Conservation (phyloP, 1,140 invertebrate genomes). For the Drosophila carrolli region DNA sequence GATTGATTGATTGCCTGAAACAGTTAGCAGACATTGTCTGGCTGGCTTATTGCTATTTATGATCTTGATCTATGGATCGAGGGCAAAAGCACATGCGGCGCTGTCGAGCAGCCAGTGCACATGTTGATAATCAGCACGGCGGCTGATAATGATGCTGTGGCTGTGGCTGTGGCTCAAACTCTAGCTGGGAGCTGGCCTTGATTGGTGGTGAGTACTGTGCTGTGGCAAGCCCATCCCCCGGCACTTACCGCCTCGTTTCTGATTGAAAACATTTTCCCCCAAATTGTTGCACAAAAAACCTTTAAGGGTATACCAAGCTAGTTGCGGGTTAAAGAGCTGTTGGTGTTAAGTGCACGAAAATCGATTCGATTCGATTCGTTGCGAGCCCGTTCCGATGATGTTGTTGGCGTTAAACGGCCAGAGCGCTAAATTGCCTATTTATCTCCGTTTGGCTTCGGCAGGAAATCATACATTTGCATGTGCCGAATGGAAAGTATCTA, state of each 20-base stretch:
- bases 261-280: constrained; percentile 68
- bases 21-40: constrained; percentile 84
- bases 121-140: constrained; percentile 80
- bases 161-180: constrained; percentile 12
- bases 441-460: constrained; percentile 51
- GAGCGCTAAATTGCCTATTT: constrained; percentile 73
- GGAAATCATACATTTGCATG: constrained; percentile 77
- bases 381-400: constrained; percentile 31
- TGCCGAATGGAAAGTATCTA: constrained; percentile 58
- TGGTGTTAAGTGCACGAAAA: constrained; percentile 82
- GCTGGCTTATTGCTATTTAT: constrained; percentile 84
- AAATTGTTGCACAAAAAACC: constrained; percentile 70
- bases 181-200: constrained; percentile 62
- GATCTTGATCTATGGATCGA: constrained; percentile 84
- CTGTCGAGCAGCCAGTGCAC: constrained; percentile 67
- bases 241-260: constrained; percentile 12
- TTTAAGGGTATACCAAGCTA: constrained; percentile 66
- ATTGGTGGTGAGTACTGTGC: constrained; percentile 35
- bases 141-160: constrained; percentile 63
- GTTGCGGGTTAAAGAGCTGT: constrained; percentile 70
- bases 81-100: constrained; percentile 83
- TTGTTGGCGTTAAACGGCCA: constrained; percentile 78
- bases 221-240: too few relatives aligned
- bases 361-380: constrained; percentile 73
- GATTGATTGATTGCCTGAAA: constrained; percentile 84